Evolutionary conservation across 2,888 invertebrate species (phyloP).

Genomic region (Ormyrus nitidulus): DNA sequence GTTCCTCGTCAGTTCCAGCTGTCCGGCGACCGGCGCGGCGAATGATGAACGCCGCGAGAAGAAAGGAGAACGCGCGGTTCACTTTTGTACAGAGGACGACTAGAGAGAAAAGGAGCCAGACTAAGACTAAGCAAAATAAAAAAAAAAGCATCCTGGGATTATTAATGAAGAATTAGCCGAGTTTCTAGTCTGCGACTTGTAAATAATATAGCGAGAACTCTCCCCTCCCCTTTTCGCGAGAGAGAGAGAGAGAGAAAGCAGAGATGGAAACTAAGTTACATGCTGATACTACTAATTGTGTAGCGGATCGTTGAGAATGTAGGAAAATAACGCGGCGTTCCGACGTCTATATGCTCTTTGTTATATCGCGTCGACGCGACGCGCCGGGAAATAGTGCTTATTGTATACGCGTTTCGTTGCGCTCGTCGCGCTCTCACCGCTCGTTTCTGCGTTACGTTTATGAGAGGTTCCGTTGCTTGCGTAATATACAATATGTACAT

Average conservation of each 20-base stretch:
- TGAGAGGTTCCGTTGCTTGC: neutral
- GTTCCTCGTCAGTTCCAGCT: conserved; percentile 55
- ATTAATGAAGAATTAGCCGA: conserved; percentile 33
- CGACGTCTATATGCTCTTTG: neutral
- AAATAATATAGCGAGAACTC: conserved; percentile 40
- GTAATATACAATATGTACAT: neutral
- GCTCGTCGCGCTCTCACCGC: neutral
- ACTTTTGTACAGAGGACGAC: conserved; percentile 18
- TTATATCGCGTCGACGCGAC: neutral
- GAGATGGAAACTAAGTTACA: conserved; percentile 12
- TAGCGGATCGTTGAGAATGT: conserved; percentile 1
- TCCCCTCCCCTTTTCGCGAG: neutral
- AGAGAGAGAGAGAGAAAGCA: neutral
- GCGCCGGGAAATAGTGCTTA: neutral
- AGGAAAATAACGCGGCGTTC: neutral
- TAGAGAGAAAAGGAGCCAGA: neutral
- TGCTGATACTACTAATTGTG: conserved; percentile 24
- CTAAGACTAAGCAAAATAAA: conserved; percentile 6
- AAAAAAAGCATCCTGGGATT: conserved; percentile 18
- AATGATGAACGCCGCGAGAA: neutral
- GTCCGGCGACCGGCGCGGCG: neutral
- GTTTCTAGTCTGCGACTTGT: conserved; percentile 53
- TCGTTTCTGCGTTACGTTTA: neutral
- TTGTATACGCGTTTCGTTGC: neutral
- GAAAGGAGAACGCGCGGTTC: neutral